Conservation (phyloP, 2,113 vertebrate genomes). For the Pholis gunnellus region DNA sequence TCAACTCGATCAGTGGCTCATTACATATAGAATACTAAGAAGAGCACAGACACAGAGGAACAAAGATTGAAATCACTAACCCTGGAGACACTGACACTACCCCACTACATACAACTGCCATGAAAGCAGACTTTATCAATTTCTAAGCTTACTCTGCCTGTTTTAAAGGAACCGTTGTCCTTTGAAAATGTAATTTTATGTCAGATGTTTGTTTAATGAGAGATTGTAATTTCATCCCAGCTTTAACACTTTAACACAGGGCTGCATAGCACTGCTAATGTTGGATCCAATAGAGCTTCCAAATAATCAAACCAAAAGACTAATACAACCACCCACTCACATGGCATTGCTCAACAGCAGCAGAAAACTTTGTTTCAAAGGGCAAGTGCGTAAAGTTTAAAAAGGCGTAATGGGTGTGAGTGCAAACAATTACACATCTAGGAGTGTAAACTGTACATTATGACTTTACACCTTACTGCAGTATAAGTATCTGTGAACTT, state of each 20-base stretch:
- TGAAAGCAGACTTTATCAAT: background rate
- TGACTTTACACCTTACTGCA: constrained; percentile 1
- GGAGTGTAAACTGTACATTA: background rate
- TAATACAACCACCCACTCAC: constrained; percentile 39
- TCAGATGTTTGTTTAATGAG: background rate
- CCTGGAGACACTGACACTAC: background rate
- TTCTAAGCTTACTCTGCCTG: background rate
- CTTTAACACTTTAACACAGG: constrained; percentile 1
- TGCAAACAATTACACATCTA: constrained; percentile 9
- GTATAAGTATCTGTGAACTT: background rate
- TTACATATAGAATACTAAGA: constrained; percentile 95
- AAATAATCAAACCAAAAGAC: constrained; percentile 8
- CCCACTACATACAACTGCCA: background rate
- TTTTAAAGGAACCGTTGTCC: background rate
- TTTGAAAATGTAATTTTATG: background rate
- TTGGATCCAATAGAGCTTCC: constrained; percentile 7
- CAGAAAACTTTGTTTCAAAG: constrained; percentile 27
- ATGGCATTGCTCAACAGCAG: constrained; percentile 30
- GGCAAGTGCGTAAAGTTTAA: background rate
- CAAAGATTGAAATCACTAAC: constrained; percentile 4
- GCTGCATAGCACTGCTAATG: background rate
- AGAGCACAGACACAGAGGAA: constrained; percentile 20
- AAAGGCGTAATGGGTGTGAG: constrained; percentile 12
- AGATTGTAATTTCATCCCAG: background rate
- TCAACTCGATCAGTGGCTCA: constrained; percentile 95